Conservation (phyloP, 2,888 invertebrate genomes). For the Archips crataeganus region DNA sequence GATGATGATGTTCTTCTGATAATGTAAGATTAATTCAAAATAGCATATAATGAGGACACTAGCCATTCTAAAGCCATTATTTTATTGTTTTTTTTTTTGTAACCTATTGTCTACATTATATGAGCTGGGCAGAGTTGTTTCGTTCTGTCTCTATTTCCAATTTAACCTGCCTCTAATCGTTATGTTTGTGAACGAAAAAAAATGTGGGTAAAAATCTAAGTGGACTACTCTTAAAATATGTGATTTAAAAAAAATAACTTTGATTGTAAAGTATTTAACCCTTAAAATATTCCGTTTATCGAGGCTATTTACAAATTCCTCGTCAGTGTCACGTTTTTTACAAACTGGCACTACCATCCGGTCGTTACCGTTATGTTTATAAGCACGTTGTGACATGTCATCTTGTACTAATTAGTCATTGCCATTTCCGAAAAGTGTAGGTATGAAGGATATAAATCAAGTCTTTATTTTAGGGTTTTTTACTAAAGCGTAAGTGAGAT, state of each 20-base stretch:
- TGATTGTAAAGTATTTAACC: too few relatives aligned
- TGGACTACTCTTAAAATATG: too few relatives aligned
- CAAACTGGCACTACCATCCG: slow-evolving; percentile 26
- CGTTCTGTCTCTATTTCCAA: too few relatives aligned
- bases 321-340: slow-evolving; percentile 25
- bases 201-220: too few relatives aligned
- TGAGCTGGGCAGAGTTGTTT: too few relatives aligned
- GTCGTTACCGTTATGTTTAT: slow-evolving; percentile 21
- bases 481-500: too few relatives aligned
- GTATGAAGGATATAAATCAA: not conserved
- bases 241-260: not conserved
- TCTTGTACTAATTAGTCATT: slow-evolving; percentile 22
- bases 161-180: too few relatives aligned
- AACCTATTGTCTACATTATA: too few relatives aligned
- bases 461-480: not conserved
- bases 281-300: not conserved
- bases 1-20: not conserved
- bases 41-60: not conserved
- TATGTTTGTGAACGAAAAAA: too few relatives aligned
- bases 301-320: slow-evolving; percentile 2
- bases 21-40: not conserved
- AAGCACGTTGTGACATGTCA: slow-evolving; percentile 28
- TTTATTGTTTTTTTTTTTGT: too few relatives aligned
- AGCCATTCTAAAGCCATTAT: too few relatives aligned
- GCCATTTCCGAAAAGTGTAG: slow-evolving; percentile 25